Percentiles rank a stretch among this genome's conserved stretches.
Conservation (phyloP, 2,797 vertebrate species). For the Aldrovandia affinis region DNA sequence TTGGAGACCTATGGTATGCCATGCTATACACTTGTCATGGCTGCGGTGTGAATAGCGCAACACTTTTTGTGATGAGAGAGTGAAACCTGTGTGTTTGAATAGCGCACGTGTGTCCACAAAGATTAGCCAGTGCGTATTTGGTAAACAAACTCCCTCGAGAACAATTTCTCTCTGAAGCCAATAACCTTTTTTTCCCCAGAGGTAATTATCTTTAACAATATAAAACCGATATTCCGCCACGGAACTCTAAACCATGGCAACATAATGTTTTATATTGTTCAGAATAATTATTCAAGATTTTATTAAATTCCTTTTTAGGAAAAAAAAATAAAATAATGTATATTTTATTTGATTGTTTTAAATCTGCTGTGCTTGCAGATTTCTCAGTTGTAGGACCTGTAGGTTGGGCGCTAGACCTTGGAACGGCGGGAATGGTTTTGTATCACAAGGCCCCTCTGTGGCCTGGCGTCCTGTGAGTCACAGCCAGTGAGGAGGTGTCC, state of each 20-base stretch:
- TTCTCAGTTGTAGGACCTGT: not conserved
- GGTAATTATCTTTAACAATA: too few relatives aligned
- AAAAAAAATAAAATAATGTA: not conserved
- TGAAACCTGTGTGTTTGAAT: not conserved
- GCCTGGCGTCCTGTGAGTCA: constrained; percentile 24
- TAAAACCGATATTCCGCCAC: too few relatives aligned
- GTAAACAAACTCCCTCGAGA: constrained; percentile 1
- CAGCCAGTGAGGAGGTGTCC: not conserved
- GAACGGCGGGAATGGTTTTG: not conserved
- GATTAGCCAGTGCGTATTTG: constrained; percentile 8
- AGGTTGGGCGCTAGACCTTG: not conserved
- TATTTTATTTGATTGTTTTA: not conserved
- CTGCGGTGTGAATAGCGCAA: not conserved
- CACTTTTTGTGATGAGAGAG: not conserved
- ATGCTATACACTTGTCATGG: not conserved
- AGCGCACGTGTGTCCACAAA: not conserved
- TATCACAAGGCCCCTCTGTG: constrained; percentile 46
- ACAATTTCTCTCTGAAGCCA: not conserved
- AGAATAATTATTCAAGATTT: too few relatives aligned
- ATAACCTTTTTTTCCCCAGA: not conserved
- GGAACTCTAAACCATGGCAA: not conserved
- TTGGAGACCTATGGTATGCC: not conserved
- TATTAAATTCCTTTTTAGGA: not conserved
- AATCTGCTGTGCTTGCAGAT: not conserved
- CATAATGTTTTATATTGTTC: too few relatives aligned